phyloP scores from a whole-genome alignment of 2,113 vertebrate genomes.

The Clarias magur region DNA sequence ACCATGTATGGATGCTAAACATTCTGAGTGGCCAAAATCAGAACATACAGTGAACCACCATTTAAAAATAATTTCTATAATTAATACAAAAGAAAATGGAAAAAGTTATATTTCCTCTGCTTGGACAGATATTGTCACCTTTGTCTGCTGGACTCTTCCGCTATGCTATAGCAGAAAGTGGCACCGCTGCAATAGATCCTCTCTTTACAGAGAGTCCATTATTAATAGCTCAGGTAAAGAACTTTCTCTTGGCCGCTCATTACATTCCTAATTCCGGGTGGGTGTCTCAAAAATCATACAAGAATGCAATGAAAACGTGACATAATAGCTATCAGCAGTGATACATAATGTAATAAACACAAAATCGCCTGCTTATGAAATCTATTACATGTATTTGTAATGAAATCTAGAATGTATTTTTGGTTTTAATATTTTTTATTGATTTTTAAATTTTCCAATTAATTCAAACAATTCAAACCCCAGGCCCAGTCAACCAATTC shows the following conservation, averaged over 20 bases:
- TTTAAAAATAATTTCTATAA: not conserved
- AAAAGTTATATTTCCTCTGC: not conserved
- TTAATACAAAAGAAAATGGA: not conserved
- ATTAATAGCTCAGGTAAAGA: conserved; percentile 38
- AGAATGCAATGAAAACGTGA: no score
- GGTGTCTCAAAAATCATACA: no score
- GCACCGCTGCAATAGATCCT: conserved; percentile 62
- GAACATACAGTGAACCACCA: not conserved
- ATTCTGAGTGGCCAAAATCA: not conserved
- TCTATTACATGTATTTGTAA: no score
- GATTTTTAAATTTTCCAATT: no score
- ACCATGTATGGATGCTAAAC: conserved; percentile 70
- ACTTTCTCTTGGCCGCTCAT: not conserved
- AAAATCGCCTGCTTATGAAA: no score
- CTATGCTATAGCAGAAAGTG: conserved; percentile 82
- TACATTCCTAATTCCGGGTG: not conserved
- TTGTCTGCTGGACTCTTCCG: conserved; percentile 77
- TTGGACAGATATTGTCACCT: conserved; percentile 77
- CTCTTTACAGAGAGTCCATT: conserved; percentile 45
- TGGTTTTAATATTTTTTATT: no score
- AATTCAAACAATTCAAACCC: no score
- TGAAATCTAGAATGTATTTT: no score
- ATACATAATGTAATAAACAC: no score
- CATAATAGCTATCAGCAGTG: no score
- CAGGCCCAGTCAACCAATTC: no score